These are phyloP conservation scores for Mycogona germanica DNA, from an alignment of 2,888 invertebrate species.

Conservation along the genomic window DNA sequence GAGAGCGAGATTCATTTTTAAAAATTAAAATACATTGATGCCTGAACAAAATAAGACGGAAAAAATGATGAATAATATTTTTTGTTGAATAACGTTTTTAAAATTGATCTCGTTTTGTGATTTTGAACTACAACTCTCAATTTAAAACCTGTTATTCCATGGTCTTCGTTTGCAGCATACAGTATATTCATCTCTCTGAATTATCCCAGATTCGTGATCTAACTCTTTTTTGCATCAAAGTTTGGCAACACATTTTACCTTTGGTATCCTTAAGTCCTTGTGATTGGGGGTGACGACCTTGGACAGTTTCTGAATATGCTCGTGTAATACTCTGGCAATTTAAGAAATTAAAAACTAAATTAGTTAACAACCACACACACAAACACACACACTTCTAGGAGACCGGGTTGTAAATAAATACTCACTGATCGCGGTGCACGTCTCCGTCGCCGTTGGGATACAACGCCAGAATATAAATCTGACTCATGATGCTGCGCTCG, in stretches of 20 bases:
- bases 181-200: too few species aligned
- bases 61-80: too few species aligned
- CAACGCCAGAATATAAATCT: slow-evolving; percentile 82
- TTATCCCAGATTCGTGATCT: too few species aligned
- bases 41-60: too few species aligned
- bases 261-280: slow-evolving; percentile 66
- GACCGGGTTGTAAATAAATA: slow-evolving; percentile 25
- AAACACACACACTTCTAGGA: neutral
- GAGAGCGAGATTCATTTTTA: too few species aligned
- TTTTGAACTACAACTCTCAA: too few species aligned
- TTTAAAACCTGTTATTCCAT: too few species aligned
- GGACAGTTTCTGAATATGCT: slow-evolving; percentile 75
- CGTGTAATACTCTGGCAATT: slow-evolving; percentile 70
- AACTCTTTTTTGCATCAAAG: too few species aligned
- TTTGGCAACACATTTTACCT: slow-evolving; percentile 39
- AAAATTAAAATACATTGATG: too few species aligned
- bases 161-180: too few species aligned
- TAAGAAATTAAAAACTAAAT: slow-evolving; percentile 18
- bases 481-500: slow-evolving; percentile 80
- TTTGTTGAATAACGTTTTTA: too few species aligned
- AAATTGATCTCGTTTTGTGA: too few species aligned
- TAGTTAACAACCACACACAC: slow-evolving; percentile 8
- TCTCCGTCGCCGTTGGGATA: slow-evolving; percentile 97
- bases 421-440: slow-evolving; percentile 74
- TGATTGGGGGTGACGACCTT: slow-evolving; percentile 62